phyloP scores from a whole-genome alignment of 2,888 invertebrate genomes.

The Eupithecia centaureata region DNA sequence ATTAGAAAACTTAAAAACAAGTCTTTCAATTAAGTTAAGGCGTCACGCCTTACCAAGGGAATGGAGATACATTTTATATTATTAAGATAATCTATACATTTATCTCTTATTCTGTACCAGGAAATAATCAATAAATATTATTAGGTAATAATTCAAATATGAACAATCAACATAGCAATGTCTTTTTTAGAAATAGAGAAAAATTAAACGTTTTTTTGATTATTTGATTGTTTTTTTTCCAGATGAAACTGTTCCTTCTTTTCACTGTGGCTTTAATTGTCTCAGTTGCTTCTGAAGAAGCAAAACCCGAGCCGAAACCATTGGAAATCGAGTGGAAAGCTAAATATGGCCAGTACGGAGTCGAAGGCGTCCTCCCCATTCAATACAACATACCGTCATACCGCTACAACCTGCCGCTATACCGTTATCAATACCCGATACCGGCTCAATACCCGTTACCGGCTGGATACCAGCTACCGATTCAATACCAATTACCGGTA shows the following conservation, averaged over 20 bases:
- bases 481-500: background rate
- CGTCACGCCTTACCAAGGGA: no score
- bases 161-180: no score
- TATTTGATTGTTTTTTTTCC: slow-evolving; percentile 8
- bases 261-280: slow-evolving; percentile 39
- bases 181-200: no score
- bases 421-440: background rate
- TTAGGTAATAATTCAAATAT: no score
- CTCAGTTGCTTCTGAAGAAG: slow-evolving; percentile 29
- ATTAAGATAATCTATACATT: no score
- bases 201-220: no score
- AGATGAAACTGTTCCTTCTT: slow-evolving; percentile 52
- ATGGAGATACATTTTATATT: no score
- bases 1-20: no score
- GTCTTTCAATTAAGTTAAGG: no score
- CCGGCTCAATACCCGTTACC: background rate
- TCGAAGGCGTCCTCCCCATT: slow-evolving; percentile 30
- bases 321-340: slow-evolving; percentile 47
- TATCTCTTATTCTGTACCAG: no score
- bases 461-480: slow-evolving; percentile 16
- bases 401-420: slow-evolving; percentile 10
- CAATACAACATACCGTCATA: slow-evolving; percentile 21
- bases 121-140: no score
- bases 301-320: slow-evolving; percentile 10
- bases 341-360: slow-evolving; percentile 45